A percentile compares a stretch with the other conserved stretches of the same genome.
Evolutionary conservation across 2,113 vertebrate species (phyloP).

Genomic region (Collichthys lucidus): DNA sequence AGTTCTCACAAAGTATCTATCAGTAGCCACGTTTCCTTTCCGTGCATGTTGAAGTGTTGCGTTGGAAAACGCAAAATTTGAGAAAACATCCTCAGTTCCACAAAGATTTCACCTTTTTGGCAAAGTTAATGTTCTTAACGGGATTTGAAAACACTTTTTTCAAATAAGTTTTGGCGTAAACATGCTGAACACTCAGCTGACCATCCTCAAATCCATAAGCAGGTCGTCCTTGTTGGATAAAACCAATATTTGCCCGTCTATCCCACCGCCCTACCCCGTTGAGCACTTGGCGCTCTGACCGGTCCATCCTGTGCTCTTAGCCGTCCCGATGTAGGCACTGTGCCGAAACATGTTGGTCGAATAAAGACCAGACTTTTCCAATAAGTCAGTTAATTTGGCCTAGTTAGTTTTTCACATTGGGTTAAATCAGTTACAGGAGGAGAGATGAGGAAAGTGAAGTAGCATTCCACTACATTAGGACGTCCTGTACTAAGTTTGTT

Average conservation of each 20-base stretch:
- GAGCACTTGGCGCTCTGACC: too few species aligned
- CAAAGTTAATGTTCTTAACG: too few species aligned
- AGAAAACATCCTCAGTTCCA: too few species aligned
- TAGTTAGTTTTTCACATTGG: constrained; percentile 14
- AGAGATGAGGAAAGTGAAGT: constrained; percentile 38
- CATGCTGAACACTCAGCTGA: not conserved
- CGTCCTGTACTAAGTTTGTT: constrained; percentile 65
- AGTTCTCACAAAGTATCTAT: not conserved
- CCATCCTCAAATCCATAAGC: not conserved
- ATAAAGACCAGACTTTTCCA: not conserved
- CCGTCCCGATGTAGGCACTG: not conserved
- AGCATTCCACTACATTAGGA: constrained; percentile 68
- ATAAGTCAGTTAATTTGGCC: not conserved
- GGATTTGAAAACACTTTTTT: too few species aligned
- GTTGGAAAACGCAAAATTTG: too few species aligned
- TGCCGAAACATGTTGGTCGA: not conserved
- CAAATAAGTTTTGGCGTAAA: too few species aligned
- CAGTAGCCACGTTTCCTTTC: too few species aligned
- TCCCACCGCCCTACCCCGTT: too few species aligned
- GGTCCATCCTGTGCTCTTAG: not conserved
- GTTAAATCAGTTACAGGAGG: constrained; percentile 5
- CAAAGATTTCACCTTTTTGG: too few species aligned
- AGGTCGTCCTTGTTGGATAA: not conserved
- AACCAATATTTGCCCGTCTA: too few species aligned
- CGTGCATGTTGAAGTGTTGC: too few species aligned